Conservation (phyloP, 2,797 vertebrate species). For the Spinibarbus caldwelli region DNA sequence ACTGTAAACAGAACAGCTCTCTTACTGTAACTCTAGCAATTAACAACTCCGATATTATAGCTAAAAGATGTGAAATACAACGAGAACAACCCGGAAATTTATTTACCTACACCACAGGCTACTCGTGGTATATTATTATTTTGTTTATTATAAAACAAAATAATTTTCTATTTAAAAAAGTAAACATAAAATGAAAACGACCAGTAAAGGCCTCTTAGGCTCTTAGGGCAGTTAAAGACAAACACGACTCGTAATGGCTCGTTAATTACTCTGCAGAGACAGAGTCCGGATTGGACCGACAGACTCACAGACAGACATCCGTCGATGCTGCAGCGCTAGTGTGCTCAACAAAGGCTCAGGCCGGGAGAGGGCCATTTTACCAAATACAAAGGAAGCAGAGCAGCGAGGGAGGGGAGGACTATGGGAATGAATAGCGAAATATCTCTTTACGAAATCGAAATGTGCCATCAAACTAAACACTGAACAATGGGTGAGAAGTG, state of each 20-base stretch:
- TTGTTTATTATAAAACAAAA: no score
- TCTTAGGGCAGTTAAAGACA: not conserved
- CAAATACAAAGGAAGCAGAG: slow-evolving; percentile 71
- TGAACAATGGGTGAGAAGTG: slow-evolving; percentile 51
- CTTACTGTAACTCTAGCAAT: not conserved
- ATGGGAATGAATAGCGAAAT: slow-evolving; percentile 63
- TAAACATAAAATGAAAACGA: not conserved
- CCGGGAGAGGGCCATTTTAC: slow-evolving; percentile 70
- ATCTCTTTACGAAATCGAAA: slow-evolving; percentile 65
- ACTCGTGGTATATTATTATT: no score
- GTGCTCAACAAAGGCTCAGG: slow-evolving; percentile 70
- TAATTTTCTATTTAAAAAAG: not conserved
- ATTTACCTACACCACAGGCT: not conserved
- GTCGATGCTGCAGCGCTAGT: slow-evolving; percentile 74
- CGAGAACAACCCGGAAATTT: not conserved
- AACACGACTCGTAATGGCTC: slow-evolving; percentile 7
- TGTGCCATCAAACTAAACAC: slow-evolving; percentile 50
- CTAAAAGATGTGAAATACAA: not conserved
- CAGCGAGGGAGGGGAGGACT: slow-evolving; percentile 62
- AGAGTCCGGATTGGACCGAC: slow-evolving; percentile 64
- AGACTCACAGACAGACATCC: slow-evolving; percentile 70
- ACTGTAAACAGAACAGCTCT: not conserved
- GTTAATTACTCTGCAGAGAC: slow-evolving; percentile 56
- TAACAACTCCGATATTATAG: not conserved
- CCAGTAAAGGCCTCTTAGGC: not conserved